Evolutionary conservation across 2,888 invertebrate species (phyloP), one percentile per base, ranked within the genome.

Genomic region (Cosmia trapezina): DNA sequence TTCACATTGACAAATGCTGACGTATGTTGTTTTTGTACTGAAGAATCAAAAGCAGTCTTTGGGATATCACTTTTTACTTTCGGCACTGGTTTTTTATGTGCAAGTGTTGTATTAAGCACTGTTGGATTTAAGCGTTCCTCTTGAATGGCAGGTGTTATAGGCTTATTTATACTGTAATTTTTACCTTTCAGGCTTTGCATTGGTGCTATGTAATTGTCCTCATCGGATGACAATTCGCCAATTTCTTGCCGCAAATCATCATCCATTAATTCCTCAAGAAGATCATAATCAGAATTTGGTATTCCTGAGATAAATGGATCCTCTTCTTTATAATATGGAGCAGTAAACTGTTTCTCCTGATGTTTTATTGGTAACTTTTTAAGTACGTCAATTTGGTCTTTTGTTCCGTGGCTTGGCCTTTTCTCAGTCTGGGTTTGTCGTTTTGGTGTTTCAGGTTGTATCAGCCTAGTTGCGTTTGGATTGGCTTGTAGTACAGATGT

Each of bases 241-340:
- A 96, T 93, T 92, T 97, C 93, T 93, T 96, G 87, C 71, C 92
- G 89, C 73, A 94, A 89, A 80, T 94, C 96, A 81, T 94, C 96
- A 85, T 93, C 96, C 91, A 94, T 95, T 74, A 94, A 89, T 90
- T 96, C 96, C 76, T 94, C 95, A 76, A 96, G 81, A n/a, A 95
- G 86, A 80, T 95, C 95, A 76, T 94, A 95, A 80, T 96, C 95
- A 11, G 94, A 93, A 85, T 93, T 94, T 1, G 86, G 91, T 81
- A 94, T 92, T 2, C 93, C 92, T 4, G 95, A 91, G 86, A 92
- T 92, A 74, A 93, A 93, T n/a, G 93, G 91, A 83, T 94, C 92
- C 33, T 86, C 88, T 75, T 88, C 83, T 78, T 89, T 90, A 17
- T 80, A 79, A 60, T 82, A 75, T 51, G 87, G 66, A 56, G 76